These are phyloP conservation scores for Oedothorax gibbosus DNA, from an alignment of 1,140 invertebrate genomes.

Conservation along the genomic window DNA sequence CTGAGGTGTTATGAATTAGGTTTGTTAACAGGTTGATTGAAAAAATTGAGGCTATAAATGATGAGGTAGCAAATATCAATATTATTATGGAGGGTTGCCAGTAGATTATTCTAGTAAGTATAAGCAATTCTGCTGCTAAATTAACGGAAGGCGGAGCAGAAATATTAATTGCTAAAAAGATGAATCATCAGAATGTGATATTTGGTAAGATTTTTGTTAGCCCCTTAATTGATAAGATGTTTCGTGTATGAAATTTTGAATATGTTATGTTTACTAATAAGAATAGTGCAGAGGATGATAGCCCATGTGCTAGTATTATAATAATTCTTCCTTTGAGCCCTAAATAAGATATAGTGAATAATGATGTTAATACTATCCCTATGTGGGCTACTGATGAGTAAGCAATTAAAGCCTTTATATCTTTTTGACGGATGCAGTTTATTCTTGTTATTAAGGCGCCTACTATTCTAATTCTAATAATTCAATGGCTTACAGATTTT, in stretches of 20 bases:
- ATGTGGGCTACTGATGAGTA: slow-evolving; percentile 77
- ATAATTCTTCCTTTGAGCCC: too few species aligned
- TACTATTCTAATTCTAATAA: slow-evolving; percentile 72
- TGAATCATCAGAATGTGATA: slow-evolving; percentile 74
- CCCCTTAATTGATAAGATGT: slow-evolving; percentile 69
- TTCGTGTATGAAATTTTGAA: slow-evolving; percentile 70
- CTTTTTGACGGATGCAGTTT: slow-evolving; percentile 74
- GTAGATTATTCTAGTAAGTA: background rate
- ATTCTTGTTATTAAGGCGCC: slow-evolving; percentile 73
- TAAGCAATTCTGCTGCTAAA: slow-evolving; percentile 10
- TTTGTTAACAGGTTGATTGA: background rate
- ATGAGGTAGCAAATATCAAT: background rate
- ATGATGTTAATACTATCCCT: slow-evolving; percentile 70
- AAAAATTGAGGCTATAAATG: background rate
- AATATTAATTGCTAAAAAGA: slow-evolving; percentile 71
- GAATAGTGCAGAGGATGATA: slow-evolving; percentile 77
- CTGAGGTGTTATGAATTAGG: background rate
- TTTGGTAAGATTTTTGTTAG: slow-evolving; percentile 63
- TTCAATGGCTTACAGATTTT: slow-evolving; percentile 70
- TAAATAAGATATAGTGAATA: slow-evolving; percentile 74
- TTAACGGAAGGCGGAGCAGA: slow-evolving; percentile 63
- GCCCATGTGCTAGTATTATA: slow-evolving; percentile 73
- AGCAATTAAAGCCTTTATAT: slow-evolving; percentile 75
- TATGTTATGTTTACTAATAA: slow-evolving; percentile 76
- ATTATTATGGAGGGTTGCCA: background rate